Base-by-base conservation (phyloP, 2,113 vertebrate species). In the Bos javanicus region DNA sequence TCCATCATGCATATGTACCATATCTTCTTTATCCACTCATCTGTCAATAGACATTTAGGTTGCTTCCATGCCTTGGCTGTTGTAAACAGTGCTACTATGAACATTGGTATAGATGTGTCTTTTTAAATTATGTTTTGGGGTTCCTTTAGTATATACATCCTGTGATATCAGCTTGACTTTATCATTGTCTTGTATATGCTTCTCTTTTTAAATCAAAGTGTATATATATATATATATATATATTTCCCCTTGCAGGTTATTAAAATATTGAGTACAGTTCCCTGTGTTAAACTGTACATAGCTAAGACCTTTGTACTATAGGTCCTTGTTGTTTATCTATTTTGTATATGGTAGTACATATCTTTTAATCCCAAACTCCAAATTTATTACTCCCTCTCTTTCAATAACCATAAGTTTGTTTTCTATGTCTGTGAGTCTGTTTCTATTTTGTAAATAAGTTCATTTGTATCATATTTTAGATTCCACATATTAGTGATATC, bases 121-220 rank as follows among this genome's bases (percentile, higher is more conserved):
- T 74, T 67, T 25, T 39, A 23, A 39, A 25, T 39, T 39, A 74
- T 6, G 21, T 39, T 74, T 74, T 21, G 9, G 7, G 15, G 17
- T 9, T 50, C 23, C 9, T 62, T 78, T 76, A 26, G 7, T 30
- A 14, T 62, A 30, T 23, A 2, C 13, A 10, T 78, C n/a, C 46
- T 87, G n/a, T 83, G 6, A 52, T 48, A 60, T 48, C n/a, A 39
- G 0, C 60, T 64, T 85, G 17, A 4, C 25, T 36, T 74, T 7
- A 33, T 5, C 3, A 2, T 17, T 64, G 7, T 13, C 5, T 57
- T 59, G 5, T 39, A 7, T 21, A 0, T n/a, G 5, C 7, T 23
- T 9, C 50, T 48, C 48, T 81, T 81, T 81, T 2, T 21, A 71
- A 78, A 80, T 54, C 21, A n/a, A 23, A 36, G 6, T 16, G 19